Base-by-base conservation (phyloP, 2,113 vertebrate genomes). In the Heterotis niloticus region DNA sequence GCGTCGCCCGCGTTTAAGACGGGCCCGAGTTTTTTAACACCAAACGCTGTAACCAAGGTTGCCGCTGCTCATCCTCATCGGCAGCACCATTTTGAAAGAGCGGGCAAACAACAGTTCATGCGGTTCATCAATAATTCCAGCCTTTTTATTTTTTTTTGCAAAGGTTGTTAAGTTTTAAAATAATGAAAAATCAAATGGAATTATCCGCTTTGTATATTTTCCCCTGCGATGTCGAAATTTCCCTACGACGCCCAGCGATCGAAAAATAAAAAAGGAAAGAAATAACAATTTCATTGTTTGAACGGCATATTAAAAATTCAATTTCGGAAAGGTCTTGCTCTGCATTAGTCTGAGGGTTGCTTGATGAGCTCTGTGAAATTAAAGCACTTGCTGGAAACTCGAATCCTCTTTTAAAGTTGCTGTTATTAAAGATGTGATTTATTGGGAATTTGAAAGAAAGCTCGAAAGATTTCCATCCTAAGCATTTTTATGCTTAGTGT, bases 111-210 rank as follows among this genome's bases (percentile, higher is more conserved):
- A 16, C 56, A 16, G 76, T 56, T 68, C 51, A 57, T 14, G 14
- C 56, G 51, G 23, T 4, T 77, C 65, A 75, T 51, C 51, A 24
- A 57, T 23, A 14, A 34, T 67, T 10, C 26, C 56, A 76, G 60
- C 29, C 60, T 51, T 64, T 44, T 44, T 44, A 4, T 44, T 16
- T 51, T 26, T 54, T 7, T 26, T 44, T 68, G 51, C 34, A 77
- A 34, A 68, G 76, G 64, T 77, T 64, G 44, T 77, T 26, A 11
- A 51, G 64, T n/a, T 77, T 66, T 77, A 52, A 77, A 68, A 65
- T 64, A 65, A 65, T 64, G 28, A 76, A 51, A 64, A 76, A 67
- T 77, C n/a, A 56, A 77, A 77, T 56, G 51, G 64, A 77, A 77
- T 77, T 18, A 0, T 10, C 59, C 4, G 17, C 16, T 18, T 10